These are phyloP conservation scores for Chaunax sp. DNA, from an alignment of 2,797 vertebrate species.

Conservation along the genomic window DNA sequence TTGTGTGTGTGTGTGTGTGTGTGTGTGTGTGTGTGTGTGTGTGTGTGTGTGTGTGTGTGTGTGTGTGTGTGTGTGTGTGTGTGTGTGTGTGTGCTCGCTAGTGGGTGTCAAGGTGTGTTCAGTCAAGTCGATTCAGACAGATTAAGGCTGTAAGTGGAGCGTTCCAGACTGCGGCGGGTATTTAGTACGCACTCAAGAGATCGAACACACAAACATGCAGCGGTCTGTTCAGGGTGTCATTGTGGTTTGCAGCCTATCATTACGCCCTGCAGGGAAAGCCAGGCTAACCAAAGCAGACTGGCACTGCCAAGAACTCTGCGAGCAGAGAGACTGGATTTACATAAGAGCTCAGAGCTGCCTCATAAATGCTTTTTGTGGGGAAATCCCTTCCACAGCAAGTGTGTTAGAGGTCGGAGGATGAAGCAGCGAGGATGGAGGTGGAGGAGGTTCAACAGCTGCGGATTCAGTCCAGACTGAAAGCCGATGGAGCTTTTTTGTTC, in stretches of 20 bases:
- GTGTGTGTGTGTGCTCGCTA: constrained; percentile 23
- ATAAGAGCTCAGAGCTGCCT: constrained; percentile 47
- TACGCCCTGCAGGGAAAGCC: constrained; percentile 66
- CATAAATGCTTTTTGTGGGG: constrained; percentile 40
- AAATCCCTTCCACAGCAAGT: constrained; percentile 30
- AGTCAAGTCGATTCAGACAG: constrained; percentile 54
- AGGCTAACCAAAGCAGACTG: constrained; percentile 65
- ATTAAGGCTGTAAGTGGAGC: constrained; percentile 51
- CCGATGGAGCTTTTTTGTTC: constrained; percentile 12
- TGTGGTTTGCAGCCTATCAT: constrained; percentile 76
- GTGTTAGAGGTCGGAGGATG: constrained; percentile 39
- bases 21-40: constrained; percentile 57
- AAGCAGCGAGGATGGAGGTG: background rate
- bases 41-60: constrained; percentile 54
- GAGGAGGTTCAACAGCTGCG: background rate
- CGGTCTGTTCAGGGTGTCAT: constrained; percentile 70
- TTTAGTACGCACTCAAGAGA: constrained; percentile 34
- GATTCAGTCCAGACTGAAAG: background rate
- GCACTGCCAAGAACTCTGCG: constrained; percentile 64
- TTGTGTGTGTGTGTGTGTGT: constrained; percentile 28
- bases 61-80: constrained; percentile 58
- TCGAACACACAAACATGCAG: constrained; percentile 41
- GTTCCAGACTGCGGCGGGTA: constrained; percentile 49
- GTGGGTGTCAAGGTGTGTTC: constrained; percentile 61
- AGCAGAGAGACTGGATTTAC: constrained; percentile 50